These are phyloP conservation scores for Adineta ricciae DNA, from an alignment of 2,888 invertebrate species.

Conservation along the genomic window DNA sequence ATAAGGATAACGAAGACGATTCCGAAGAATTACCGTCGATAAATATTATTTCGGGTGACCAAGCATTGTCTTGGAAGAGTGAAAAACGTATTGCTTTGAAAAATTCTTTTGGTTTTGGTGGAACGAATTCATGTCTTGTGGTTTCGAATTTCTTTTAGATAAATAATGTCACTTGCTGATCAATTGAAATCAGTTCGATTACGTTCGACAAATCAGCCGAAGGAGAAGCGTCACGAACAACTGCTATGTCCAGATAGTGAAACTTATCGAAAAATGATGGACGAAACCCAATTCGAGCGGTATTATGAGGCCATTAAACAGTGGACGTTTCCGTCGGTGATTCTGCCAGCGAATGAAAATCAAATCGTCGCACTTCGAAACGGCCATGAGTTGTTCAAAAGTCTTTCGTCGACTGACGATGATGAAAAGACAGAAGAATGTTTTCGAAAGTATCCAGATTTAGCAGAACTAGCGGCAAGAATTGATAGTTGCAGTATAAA, in stretches of 20 bases:
- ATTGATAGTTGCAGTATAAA: background rate
- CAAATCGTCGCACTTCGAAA: background rate
- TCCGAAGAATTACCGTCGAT: slow-evolving; percentile 42
- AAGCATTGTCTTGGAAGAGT: slow-evolving; percentile 17
- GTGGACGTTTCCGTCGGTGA: background rate
- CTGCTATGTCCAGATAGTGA: slow-evolving; percentile 13
- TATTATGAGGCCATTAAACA: background rate
- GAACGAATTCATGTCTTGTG: slow-evolving; percentile 68
- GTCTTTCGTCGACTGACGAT: background rate
- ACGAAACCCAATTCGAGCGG: background rate
- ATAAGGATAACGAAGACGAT: slow-evolving; percentile 62
- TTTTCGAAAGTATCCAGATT: background rate
- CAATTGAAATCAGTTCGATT: slow-evolving; percentile 6
- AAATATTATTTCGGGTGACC: background rate
- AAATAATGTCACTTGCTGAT: background rate
- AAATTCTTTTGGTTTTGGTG: slow-evolving; percentile 98
- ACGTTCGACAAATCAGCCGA: background rate
- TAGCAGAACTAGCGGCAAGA: background rate
- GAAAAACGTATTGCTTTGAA: slow-evolving; percentile 64
- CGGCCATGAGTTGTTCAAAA: background rate
- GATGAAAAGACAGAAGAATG: background rate
- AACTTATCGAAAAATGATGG: background rate
- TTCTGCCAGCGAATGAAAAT: background rate
- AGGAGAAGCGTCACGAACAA: background rate
- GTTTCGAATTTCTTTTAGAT: background rate